phyloP scores from a whole-genome alignment of 2,113 vertebrate genomes.

The Thermophis baileyi region DNA sequence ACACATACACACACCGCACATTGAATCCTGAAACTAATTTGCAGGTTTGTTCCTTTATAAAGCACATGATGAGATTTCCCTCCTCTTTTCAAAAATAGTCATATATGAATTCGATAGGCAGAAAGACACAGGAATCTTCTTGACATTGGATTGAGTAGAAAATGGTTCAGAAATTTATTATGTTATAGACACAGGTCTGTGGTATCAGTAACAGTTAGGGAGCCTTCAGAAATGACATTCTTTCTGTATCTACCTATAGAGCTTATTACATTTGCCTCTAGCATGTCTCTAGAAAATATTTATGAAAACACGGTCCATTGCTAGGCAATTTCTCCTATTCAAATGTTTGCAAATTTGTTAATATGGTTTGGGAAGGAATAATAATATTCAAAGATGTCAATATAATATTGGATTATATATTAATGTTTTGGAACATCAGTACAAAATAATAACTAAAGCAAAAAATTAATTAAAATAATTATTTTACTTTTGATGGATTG shows the following conservation, averaged over 20 bases:
- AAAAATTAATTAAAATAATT: not conserved
- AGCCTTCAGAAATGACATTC: not conserved
- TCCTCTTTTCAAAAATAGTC: not conserved
- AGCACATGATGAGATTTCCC: not conserved
- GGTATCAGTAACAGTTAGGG: not conserved
- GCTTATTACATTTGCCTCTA: not conserved
- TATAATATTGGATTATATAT: not conserved
- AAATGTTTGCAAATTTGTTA: not conserved
- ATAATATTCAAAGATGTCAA: not conserved
- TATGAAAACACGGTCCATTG: not conserved
- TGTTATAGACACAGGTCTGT: not conserved
- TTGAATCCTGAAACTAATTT: not conserved
- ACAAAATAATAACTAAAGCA: not conserved
- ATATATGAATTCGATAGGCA: not conserved
- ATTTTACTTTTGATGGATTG: not conserved
- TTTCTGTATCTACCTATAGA: not conserved
- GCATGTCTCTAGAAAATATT: not conserved
- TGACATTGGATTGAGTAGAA: not conserved
- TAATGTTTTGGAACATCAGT: not conserved
- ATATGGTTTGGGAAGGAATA: not conserved
- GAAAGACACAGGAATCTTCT: not conserved
- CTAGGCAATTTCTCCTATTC: not conserved
- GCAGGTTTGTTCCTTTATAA: not conserved
- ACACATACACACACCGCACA: not conserved
- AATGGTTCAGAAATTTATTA: not conserved